Conservation (phyloP, 2,113 vertebrate species). For the Rattus norvegicus region DNA sequence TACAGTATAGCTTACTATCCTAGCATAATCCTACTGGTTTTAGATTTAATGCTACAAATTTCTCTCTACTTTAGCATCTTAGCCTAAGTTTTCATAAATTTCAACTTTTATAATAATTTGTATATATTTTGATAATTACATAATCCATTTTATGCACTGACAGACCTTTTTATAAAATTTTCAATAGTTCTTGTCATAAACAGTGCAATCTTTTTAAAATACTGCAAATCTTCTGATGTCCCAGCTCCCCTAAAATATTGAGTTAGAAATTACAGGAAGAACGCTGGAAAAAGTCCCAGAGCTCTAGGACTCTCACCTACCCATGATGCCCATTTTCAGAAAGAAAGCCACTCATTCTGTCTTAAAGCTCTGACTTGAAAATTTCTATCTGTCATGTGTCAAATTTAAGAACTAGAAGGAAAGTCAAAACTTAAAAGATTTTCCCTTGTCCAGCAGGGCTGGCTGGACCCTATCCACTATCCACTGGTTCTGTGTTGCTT, state of each 20-base stretch:
- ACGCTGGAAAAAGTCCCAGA: background rate
- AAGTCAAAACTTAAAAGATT: background rate
- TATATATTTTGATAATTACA: background rate
- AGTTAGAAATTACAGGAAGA: background rate
- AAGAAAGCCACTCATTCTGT: background rate
- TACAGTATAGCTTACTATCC: no score
- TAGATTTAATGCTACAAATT: background rate
- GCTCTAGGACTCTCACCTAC: no score
- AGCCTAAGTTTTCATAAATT: background rate
- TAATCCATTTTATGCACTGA: no score
- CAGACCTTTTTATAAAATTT: background rate
- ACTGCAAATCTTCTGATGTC: background rate
- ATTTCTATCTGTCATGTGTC: background rate
- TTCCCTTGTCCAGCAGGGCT: no score
- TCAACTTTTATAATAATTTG: background rate
- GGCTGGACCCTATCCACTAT: background rate
- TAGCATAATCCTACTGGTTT: background rate
- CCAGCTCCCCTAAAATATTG: background rate
- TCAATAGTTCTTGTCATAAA: background rate
- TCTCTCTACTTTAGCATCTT: background rate
- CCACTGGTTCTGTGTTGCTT: background rate
- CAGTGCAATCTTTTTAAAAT: background rate
- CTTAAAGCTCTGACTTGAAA: background rate
- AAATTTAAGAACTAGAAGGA: background rate
- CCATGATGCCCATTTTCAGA: background rate